A percentile compares a stretch with the other conserved stretches of the same genome.
These are phyloP conservation scores for Lepas anatifera DNA, from an alignment of 2,888 invertebrate species.

Conservation along the genomic window DNA sequence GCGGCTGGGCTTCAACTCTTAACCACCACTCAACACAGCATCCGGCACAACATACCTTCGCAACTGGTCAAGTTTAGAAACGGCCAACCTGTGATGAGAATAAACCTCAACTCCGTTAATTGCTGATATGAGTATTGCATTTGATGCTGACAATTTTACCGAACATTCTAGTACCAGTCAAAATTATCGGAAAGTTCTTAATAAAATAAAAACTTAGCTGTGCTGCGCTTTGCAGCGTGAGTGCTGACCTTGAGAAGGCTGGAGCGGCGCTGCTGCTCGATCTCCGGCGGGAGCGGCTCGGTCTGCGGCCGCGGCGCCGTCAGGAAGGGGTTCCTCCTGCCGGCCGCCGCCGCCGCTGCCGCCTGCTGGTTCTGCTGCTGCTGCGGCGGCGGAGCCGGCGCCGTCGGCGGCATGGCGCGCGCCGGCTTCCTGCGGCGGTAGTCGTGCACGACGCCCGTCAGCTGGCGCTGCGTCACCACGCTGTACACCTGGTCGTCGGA, in stretches of 20 bases:
- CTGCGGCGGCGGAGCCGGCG: no score
- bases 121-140: no score
- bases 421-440: constrained; percentile 42
- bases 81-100: no score
- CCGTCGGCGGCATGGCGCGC: constrained; percentile 36
- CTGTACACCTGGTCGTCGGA: constrained; percentile 33
- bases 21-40: neutral
- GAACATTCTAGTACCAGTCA: no score
- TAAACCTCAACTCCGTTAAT: no score
- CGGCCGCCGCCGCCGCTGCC: constrained; percentile 43
- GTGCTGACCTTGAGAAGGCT: constrained; percentile 63
- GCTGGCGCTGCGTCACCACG: constrained; percentile 38
- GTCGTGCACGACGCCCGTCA: constrained; percentile 40
- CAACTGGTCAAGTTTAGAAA: no score
- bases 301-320: neutral
- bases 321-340: neutral
- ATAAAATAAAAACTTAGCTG: no score
- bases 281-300: constrained; percentile 52
- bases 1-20: no score
- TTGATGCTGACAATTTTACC: no score
- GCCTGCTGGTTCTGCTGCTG: no score
- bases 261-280: constrained; percentile 65
- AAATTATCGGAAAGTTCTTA: no score
- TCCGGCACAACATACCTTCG: neutral
- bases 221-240: neutral